phyloP scores from a whole-genome alignment of 92 coral and sea anemone genomes.

The Desmophyllum pertusum region DNA sequence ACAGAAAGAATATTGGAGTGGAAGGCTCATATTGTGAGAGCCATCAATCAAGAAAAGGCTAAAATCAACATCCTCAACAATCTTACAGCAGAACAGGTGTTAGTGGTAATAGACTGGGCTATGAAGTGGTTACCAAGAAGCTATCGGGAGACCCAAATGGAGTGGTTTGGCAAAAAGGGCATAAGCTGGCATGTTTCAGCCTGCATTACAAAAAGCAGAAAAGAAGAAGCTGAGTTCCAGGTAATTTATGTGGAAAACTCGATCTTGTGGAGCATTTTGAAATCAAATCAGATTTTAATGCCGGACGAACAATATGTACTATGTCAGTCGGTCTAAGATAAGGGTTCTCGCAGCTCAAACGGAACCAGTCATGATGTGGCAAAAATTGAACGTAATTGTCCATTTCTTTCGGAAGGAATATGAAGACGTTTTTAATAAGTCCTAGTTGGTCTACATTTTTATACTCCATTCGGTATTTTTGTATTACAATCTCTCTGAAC shows the following conservation, averaged over 20 bases:
- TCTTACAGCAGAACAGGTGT: constrained; percentile 28
- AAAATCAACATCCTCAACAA: constrained; percentile 33
- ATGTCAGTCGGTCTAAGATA: too few species aligned
- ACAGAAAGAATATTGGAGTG: constrained; percentile 42
- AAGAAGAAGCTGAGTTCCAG: constrained; percentile 35
- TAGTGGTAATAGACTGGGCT: constrained; percentile 60
- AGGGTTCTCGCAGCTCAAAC: too few species aligned
- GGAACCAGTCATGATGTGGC: too few species aligned
- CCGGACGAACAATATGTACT: neutral
- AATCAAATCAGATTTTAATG: too few species aligned
- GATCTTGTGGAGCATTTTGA: too few species aligned
- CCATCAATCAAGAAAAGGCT: constrained; percentile 40
- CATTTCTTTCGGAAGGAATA: too few species aligned
- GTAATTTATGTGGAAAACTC: constrained; percentile 16
- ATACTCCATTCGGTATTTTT: too few species aligned
- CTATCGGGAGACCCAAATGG: constrained; percentile 49
- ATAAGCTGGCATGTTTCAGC: constrained; percentile 61
- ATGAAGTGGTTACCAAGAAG: constrained; percentile 49
- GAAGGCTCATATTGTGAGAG: constrained; percentile 40
- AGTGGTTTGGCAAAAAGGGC: constrained; percentile 68
- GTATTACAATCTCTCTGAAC: too few species aligned
- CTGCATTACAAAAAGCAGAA: constrained; percentile 32
- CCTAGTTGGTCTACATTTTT: too few species aligned
- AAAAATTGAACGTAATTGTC: too few species aligned
- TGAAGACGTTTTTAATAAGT: too few species aligned